Conservation (phyloP, 2,113 vertebrate genomes). For the Chionodraco myersi region DNA sequence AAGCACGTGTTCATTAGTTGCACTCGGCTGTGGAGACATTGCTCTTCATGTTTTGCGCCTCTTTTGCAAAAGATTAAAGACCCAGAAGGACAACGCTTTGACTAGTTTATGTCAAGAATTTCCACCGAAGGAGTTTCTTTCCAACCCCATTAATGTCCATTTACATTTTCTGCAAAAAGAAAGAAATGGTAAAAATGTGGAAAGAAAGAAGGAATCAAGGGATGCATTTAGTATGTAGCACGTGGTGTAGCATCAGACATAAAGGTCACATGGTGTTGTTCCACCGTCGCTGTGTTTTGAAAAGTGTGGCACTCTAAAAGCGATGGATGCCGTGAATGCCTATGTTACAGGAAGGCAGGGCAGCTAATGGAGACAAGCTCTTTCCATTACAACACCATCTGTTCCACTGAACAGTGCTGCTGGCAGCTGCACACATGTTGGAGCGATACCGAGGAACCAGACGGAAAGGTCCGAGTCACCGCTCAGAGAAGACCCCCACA, state of each 20-base stretch:
- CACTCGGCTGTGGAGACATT: no score
- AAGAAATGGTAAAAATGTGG: no score
- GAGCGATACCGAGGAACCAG: constrained; percentile 61
- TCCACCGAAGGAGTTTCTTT: no score
- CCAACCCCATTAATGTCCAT: no score
- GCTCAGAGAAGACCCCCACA: constrained; percentile 51
- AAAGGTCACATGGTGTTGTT: constrained; percentile 43
- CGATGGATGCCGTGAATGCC: constrained; percentile 60
- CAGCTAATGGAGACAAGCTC: constrained; percentile 79
- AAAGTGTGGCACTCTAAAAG: constrained; percentile 58
- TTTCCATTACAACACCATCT: constrained; percentile 79
- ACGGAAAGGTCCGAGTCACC: constrained; percentile 50
- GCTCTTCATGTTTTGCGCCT: no score
- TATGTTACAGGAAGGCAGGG: constrained; percentile 61
- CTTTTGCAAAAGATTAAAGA: no score
- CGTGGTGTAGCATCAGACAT: constrained; percentile 20
- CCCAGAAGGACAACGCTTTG: no score
- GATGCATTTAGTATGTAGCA: constrained; percentile 22
- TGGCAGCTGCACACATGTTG: constrained; percentile 77
- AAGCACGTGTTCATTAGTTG: no score
- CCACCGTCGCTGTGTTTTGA: constrained; percentile 51
- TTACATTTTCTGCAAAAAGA: no score
- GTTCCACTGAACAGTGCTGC: constrained; percentile 63
- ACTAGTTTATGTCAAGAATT: no score
- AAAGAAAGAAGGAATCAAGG: not conserved